phyloP scores from a whole-genome alignment of 2,797 vertebrate species.

The Ctenochaetus hawaiiensis region DNA sequence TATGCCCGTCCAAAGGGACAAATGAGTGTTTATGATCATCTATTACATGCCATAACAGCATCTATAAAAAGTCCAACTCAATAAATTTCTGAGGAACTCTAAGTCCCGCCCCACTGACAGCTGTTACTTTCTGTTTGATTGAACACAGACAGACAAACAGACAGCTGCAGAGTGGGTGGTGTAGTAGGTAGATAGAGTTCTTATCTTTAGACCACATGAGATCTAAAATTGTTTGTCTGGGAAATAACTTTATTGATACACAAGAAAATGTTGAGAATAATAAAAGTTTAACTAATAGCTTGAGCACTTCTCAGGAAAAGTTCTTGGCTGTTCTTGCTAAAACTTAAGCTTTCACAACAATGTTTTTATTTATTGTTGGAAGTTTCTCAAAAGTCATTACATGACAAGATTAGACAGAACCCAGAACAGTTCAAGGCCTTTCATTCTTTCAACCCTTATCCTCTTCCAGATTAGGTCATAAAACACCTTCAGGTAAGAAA shows the following conservation, averaged over 20 bases:
- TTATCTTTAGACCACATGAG: neutral
- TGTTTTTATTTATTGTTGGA: no score
- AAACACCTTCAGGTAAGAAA: no score
- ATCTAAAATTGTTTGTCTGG: neutral
- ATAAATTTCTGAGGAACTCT: slow-evolving; percentile 58
- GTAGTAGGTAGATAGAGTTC: neutral
- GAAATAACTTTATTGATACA: neutral
- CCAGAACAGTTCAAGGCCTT: no score
- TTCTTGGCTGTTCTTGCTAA: neutral
- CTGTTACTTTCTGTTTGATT: slow-evolving; percentile 51
- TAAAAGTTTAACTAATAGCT: neutral
- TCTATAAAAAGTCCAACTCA: slow-evolving; percentile 23
- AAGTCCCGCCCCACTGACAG: slow-evolving; percentile 18
- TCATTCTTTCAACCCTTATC: no score
- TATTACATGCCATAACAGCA: neutral
- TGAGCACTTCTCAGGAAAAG: slow-evolving; percentile 11
- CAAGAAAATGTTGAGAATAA: neutral
- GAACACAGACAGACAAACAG: neutral
- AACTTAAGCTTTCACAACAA: slow-evolving; percentile 9
- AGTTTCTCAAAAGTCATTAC: no score
- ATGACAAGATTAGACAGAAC: no score
- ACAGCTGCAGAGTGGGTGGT: slow-evolving; percentile 22
- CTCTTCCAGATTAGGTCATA: no score
- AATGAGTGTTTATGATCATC: neutral
- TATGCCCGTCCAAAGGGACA: neutral